These are phyloP conservation scores for Hypomecis atomaria DNA, from an alignment of 2,888 invertebrate genomes.

Conservation along the genomic window DNA sequence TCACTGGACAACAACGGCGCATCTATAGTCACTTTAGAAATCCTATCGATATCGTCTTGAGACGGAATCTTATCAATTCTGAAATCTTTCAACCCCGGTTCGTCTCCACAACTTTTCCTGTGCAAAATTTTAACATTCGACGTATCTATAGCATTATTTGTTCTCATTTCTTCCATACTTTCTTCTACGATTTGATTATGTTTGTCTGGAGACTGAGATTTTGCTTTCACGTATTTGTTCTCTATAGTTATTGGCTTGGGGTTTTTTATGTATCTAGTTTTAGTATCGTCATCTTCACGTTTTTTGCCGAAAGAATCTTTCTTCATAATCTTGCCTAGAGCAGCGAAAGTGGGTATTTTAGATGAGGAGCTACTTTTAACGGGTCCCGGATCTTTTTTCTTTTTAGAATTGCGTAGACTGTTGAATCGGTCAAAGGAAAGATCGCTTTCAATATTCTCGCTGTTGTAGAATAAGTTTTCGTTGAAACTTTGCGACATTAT, in stretches of 20 bases:
- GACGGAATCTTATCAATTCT: slow-evolving; percentile 86
- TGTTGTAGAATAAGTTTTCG: slow-evolving; percentile 80
- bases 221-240: slow-evolving; percentile 77
- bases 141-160: slow-evolving; percentile 42
- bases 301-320: slow-evolving; percentile 77
- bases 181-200: slow-evolving; percentile 66
- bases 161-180: slow-evolving; percentile 42
- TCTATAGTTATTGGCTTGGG: slow-evolving; percentile 63
- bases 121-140: slow-evolving; percentile 57
- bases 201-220: slow-evolving; percentile 74
- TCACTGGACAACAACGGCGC: slow-evolving; percentile 90
- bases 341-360: slow-evolving; percentile 80
- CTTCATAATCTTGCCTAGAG: slow-evolving; percentile 79
- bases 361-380: slow-evolving; percentile 76
- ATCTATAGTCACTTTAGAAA: slow-evolving; percentile 94
- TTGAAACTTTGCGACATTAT: slow-evolving; percentile 84
- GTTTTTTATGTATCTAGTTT: slow-evolving; percentile 74
- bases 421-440: slow-evolving; percentile 74
- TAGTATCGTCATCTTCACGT: slow-evolving; percentile 62
- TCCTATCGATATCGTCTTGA: slow-evolving; percentile 94
- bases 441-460: slow-evolving; percentile 77
- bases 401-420: slow-evolving; percentile 71
- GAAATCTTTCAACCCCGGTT: slow-evolving; percentile 68
- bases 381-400: slow-evolving; percentile 69
- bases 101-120: slow-evolving; percentile 80